phyloP scores from a whole-genome alignment of 2,888 invertebrate species.

The Odontomyia ornata region DNA sequence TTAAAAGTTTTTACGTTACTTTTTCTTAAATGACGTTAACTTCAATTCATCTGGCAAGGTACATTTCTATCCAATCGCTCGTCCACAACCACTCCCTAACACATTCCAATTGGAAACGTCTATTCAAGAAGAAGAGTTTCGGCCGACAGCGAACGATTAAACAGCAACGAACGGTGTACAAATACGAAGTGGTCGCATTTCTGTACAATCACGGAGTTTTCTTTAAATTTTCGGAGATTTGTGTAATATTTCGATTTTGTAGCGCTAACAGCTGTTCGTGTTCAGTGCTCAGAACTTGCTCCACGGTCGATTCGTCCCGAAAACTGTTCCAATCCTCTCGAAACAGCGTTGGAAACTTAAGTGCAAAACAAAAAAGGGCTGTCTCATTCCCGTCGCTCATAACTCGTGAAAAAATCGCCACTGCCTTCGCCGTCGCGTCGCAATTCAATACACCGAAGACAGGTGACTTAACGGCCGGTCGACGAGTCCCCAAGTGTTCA shows the following conservation, averaged over 20 bases:
- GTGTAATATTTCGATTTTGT: not conserved
- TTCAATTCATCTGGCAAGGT: too few species aligned
- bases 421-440: not conserved
- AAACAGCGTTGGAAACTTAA: not conserved
- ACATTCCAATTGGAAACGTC: too few species aligned
- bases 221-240: not conserved
- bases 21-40: too few species aligned
- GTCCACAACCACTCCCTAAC: too few species aligned
- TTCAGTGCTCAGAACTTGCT: not conserved
- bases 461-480: too few species aligned
- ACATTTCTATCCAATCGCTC: too few species aligned
- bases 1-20: too few species aligned
- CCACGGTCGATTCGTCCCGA: not conserved
- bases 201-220: not conserved
- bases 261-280: not conserved
- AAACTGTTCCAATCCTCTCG: not conserved
- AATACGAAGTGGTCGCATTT: not conserved
- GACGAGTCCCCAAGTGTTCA: not conserved
- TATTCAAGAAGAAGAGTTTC: slow-evolving; percentile 9
- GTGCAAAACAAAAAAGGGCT: not conserved
- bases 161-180: not conserved
- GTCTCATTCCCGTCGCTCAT: slow-evolving; percentile 10
- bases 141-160: not conserved
- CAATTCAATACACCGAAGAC: not conserved
- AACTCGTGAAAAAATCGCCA: slow-evolving; percentile 5